Conservation (phyloP, 2,888 invertebrate genomes). For the Mechanitis messenoides region DNA sequence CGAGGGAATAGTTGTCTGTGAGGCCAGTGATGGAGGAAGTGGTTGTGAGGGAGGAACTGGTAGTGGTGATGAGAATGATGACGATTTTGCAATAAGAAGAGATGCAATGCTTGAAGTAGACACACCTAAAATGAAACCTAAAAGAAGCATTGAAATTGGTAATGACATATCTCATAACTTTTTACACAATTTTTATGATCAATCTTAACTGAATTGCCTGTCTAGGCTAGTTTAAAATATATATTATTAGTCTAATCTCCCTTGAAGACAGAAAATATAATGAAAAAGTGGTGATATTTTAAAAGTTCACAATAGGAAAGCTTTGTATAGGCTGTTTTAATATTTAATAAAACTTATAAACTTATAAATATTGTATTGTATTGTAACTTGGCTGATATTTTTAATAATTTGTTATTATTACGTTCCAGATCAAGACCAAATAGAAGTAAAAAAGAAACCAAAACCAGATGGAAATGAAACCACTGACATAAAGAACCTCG, state of each 20-base stretch:
- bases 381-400: background rate
- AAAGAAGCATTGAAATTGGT: background rate
- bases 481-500: background rate
- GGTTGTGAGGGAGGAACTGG: constrained; percentile 7
- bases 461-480: constrained; percentile 1
- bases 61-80: background rate
- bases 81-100: background rate
- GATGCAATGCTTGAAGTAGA: background rate
- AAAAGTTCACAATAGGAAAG: too few species aligned
- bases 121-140: background rate
- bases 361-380: too few species aligned
- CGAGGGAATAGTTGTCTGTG: constrained; percentile 4
- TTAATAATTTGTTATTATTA: background rate
- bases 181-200: too few species aligned
- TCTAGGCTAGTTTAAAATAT: too few species aligned
- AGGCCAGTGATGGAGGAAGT: background rate
- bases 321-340: too few species aligned
- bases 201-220: too few species aligned
- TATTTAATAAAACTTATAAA: too few species aligned
- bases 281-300: too few species aligned
- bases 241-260: too few species aligned
- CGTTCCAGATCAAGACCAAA: background rate
- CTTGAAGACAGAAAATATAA: too few species aligned
- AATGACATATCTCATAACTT: background rate
- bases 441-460: constrained; percentile 9